phyloP scores from a whole-genome alignment of 2,113 vertebrate genomes.

The Phalacrocorax brasilianus region DNA sequence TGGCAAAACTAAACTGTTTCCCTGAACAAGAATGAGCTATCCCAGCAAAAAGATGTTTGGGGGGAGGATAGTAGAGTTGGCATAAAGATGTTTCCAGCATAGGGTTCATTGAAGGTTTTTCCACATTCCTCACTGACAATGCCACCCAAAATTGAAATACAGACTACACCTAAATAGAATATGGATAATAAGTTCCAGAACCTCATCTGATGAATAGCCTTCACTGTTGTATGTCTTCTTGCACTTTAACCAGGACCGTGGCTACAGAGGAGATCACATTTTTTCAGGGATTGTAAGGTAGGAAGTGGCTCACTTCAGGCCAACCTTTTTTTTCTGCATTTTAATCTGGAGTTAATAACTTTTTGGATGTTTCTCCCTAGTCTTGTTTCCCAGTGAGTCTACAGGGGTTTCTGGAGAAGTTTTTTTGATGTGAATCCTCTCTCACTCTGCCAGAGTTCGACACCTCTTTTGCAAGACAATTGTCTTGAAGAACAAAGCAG shows the following conservation, averaged over 20 bases:
- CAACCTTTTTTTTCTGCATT: neutral
- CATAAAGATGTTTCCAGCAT: neutral
- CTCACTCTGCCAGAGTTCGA: neutral
- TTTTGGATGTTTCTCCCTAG: neutral
- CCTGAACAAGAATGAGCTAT: neutral
- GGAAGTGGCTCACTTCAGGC: neutral
- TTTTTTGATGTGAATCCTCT: neutral
- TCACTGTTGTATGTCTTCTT: neutral
- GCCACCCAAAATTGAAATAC: neutral
- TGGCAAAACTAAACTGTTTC: neutral
- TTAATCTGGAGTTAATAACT: neutral
- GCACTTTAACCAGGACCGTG: neutral
- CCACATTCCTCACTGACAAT: neutral
- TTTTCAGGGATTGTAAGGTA: neutral
- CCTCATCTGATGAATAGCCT: neutral
- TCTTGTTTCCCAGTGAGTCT: neutral
- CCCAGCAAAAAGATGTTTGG: neutral
- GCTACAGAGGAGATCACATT: fast-evolving
- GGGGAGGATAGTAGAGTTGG: neutral
- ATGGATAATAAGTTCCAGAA: neutral
- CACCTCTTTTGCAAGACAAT: neutral
- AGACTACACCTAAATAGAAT: neutral
- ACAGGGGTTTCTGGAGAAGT: neutral
- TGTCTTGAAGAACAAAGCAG: neutral
- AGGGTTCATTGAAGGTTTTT: neutral